Conservation (phyloP, 1,140 invertebrate genomes). For the Panagrolaimus sp. region DNA sequence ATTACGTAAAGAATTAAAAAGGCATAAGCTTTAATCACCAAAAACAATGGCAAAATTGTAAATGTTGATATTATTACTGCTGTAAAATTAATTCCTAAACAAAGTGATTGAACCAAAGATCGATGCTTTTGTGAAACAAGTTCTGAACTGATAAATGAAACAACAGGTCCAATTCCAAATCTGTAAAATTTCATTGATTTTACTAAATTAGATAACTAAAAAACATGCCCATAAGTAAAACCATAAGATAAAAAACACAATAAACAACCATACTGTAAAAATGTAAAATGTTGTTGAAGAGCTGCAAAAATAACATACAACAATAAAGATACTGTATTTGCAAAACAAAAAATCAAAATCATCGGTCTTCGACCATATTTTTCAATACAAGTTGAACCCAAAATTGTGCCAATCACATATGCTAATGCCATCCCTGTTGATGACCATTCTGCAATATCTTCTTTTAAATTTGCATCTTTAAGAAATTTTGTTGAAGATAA, state of each 20-base stretch:
- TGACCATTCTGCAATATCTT: constrained; percentile 34
- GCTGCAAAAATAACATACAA: constrained; percentile 37
- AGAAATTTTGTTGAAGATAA: constrained; percentile 40
- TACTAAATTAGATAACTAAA: not conserved
- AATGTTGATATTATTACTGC: constrained; percentile 43
- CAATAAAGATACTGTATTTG: constrained; percentile 22
- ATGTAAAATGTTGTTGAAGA: constrained; percentile 28
- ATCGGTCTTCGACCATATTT: constrained; percentile 29
- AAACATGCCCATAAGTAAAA: constrained; percentile 37
- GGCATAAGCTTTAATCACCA: constrained; percentile 32
- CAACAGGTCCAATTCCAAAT: constrained; percentile 28
- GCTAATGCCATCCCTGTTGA: constrained; percentile 36
- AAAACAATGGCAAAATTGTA: constrained; percentile 39
- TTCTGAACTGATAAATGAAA: constrained; percentile 25
- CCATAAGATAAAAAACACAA: constrained; percentile 33
- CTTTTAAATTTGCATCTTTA: constrained; percentile 25
- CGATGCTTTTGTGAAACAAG: constrained; percentile 34
- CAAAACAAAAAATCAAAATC: constrained; percentile 20
- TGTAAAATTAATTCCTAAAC: constrained; percentile 31
- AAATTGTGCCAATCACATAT: constrained; percentile 34
- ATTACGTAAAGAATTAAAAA: constrained; percentile 40
- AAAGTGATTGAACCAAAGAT: constrained; percentile 23
- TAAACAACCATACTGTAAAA: constrained; percentile 37
- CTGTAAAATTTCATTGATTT: not conserved
- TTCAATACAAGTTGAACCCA: constrained; percentile 37